Evolutionary conservation across 2,888 invertebrate species (phyloP), one percentile per base, ranked within the genome.

Genomic region (Hoplodrina ambigua): DNA sequence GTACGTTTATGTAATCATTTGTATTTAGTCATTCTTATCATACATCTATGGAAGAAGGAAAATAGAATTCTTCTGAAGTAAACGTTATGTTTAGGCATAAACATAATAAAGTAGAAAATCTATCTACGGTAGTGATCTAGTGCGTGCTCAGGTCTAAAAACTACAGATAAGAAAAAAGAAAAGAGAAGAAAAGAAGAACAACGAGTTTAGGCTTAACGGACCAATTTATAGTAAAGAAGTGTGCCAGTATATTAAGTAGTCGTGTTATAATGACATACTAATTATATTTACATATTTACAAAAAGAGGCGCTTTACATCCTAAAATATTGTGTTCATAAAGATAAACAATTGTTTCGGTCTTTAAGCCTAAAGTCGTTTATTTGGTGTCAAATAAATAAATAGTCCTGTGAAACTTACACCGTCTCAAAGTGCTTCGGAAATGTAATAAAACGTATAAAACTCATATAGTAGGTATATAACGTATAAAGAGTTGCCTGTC

Each of bases 401-500:
- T 64, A 83, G 46, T 77, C 84, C 66, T 81, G 69, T 85, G 55
- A 76, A 80, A 81, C 75, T 71, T 60, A 81, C 84, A 84, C 85
- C 75, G 85, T 80, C 83, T 65, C 75, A 82, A 80, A 80, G 82
- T 85, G 84, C 75, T 86, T 83, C 74, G 64, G 68, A 74, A 85
- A 73, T 67, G 62, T 79, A 77, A 78, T 6, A 81, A 80, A 77
- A 77, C 79, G 70, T 83, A 86, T 79, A 82, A 73, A 81, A 52
- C 67, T 25, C 46, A 65, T 71, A 55, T 74, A 71, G 71, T 46
- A 46, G 46, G 17, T 65, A 75, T 52, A 57, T 20, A 86, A 83
- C 78, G 71, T 82, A 86, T 77, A 82, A 80, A 82, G 81, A 82
- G 81, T 90, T 90, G 89, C 88, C 90, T 88, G 88, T 87, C 93